Conservation (phyloP, 2,113 vertebrate genomes). For the Mormyrus iriodes region DNA sequence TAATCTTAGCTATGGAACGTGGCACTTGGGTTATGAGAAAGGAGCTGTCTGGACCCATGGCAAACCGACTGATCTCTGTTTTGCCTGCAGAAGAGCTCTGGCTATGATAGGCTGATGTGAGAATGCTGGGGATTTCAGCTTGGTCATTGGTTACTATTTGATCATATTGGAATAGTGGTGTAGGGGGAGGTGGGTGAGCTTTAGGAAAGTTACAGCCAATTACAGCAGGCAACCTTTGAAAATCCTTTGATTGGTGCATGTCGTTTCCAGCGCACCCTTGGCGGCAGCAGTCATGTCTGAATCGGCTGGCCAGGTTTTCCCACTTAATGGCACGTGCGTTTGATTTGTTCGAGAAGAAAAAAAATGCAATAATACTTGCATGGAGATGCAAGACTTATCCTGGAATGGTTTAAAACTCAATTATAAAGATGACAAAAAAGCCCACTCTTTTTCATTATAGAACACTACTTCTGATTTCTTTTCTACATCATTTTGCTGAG, state of each 20-base stretch:
- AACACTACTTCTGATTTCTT: neutral
- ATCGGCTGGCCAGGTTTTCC: neutral
- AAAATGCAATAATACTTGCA: neutral
- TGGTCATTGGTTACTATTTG: neutral
- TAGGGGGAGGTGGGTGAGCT: neutral
- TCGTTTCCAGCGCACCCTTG: neutral
- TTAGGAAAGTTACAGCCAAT: neutral
- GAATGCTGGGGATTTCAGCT: neutral
- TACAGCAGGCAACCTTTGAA: neutral
- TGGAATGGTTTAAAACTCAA: neutral
- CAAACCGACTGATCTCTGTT: neutral
- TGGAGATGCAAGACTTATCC: neutral
- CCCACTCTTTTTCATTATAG: neutral
- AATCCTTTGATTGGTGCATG: neutral
- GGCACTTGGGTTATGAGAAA: neutral
- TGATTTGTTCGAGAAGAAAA: slow-evolving; percentile 7
- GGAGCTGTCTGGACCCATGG: neutral
- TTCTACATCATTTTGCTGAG: slow-evolving; percentile 4
- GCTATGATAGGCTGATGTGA: slow-evolving; percentile 1
- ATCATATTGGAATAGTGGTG: neutral
- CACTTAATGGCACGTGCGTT: neutral
- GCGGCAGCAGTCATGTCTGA: neutral
- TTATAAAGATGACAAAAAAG: neutral
- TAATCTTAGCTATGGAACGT: neutral
- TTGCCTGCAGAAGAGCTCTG: neutral